These are phyloP conservation scores for Penaeus monodon DNA, from an alignment of 2,888 invertebrate species.

Conservation along the genomic window DNA sequence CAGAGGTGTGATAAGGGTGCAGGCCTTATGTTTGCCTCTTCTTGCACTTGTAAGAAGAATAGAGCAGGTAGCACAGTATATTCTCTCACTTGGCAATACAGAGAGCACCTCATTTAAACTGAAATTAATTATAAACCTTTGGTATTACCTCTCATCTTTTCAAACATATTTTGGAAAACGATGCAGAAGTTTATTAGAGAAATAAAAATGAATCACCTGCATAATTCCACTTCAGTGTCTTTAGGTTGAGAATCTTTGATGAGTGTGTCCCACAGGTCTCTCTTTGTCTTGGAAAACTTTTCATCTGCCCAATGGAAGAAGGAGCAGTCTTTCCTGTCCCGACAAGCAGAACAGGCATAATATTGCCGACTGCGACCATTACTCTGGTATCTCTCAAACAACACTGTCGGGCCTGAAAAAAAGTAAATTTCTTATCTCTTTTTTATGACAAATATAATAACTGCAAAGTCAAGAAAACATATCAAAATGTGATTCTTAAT, in stretches of 20 bases:
- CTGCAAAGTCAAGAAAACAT: too few relatives aligned
- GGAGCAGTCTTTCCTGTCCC: slow-evolving; percentile 53
- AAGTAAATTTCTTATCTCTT: too few relatives aligned
- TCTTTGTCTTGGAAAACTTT: slow-evolving; percentile 30
- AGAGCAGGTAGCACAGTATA: slow-evolving; percentile 37
- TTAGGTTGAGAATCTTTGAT: slow-evolving; percentile 10
- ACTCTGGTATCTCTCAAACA: slow-evolving; percentile 47
- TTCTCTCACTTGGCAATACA: slow-evolving; percentile 16
- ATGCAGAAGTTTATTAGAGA: neutral
- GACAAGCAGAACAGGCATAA: slow-evolving; percentile 60
- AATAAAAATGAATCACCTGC: slow-evolving; percentile 18
- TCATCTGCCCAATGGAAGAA: slow-evolving; percentile 58
- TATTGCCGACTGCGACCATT: slow-evolving; percentile 35
- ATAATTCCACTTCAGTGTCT: slow-evolving; percentile 9
- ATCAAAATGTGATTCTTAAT: too few relatives aligned
- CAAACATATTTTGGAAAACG: neutral
- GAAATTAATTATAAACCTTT: neutral
- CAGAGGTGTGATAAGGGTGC: slow-evolving; percentile 33
- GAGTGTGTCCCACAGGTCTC: slow-evolving; percentile 30
- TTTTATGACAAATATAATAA: too few relatives aligned
- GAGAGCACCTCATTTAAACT: neutral
- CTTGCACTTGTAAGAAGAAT: neutral
- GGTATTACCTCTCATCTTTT: neutral
- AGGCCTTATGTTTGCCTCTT: neutral
- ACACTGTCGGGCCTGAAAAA: slow-evolving; percentile 52